Evolutionary conservation across 2,797 vertebrate genomes (phyloP), one percentile per base, ranked within the genome.

Genomic region (Brachyalestes nurse): DNA sequence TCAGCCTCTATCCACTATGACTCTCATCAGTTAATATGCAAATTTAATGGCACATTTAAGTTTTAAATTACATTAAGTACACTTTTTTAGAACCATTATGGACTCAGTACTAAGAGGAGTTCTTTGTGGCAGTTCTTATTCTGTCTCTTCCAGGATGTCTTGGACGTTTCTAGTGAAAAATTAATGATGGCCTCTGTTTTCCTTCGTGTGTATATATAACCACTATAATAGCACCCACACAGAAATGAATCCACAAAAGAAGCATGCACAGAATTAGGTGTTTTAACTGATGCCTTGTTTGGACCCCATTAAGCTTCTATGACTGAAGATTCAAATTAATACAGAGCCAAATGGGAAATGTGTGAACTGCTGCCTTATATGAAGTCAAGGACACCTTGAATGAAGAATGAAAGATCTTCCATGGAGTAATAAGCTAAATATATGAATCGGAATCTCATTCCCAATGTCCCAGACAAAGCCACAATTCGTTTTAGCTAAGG

Each of bases 361-460:
- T 74, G 72, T 45, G n/a, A 73, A 58, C 19, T 42, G 55, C 7
- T 73, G 34, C 51, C 14, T 45, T 45, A 23, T 42, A 40, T 38
- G 17, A n/a, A 42, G 12, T 57, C 55, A 45, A 74, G 72, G 55
- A 61, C 72, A 45, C 19, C 34, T n/a, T n/a, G n/a, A n/a, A n/a
- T 58, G 13, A 3, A n/a, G 57, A 69, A 75, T 16, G 0, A 77
- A 49, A 51, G 21, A 67, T 42, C 61, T 28, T 69, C 53, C 19
- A 42, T 9, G 17, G 38, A 42, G 38, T 60, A 60, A 53, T 57
- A 42, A 23, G n/a, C 10, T 38, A 45, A 74, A 60, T 9, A 28
- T 17, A 51, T 51, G 47, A 51, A 13, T 13, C 47, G 3, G 47
- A 12, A 12, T 51, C n/a, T 42, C n/a, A 1, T 55, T 45, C 55